These are phyloP conservation scores for Sebastes kiyomatsui DNA, from an alignment of 2,797 vertebrate species.

Conservation along the genomic window DNA sequence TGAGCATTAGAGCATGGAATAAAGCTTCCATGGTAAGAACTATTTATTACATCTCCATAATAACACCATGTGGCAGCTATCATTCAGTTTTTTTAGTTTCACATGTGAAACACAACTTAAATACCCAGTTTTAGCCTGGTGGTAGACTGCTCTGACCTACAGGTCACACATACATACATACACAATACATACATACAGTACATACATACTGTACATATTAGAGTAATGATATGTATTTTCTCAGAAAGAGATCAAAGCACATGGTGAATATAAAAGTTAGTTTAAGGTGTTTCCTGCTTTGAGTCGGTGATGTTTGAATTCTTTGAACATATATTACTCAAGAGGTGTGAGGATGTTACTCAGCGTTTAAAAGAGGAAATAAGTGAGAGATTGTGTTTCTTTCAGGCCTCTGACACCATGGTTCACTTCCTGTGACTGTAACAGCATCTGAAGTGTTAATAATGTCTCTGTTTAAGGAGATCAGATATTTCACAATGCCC, in stretches of 20 bases:
- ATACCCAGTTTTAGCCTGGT: too few species aligned
- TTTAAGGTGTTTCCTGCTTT: background rate
- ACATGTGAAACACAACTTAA: too few species aligned
- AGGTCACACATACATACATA: too few species aligned
- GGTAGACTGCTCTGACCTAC: too few species aligned
- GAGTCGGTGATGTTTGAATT: background rate
- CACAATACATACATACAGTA: too few species aligned
- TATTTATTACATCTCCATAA: background rate
- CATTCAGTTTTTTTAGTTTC: background rate
- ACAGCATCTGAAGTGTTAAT: background rate
- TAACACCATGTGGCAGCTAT: background rate
- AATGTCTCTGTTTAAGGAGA: background rate
- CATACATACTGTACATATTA: too few species aligned
- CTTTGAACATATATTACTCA: background rate
- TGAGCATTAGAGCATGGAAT: background rate
- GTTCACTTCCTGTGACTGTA: background rate
- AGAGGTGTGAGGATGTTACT: background rate
- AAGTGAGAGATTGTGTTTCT: background rate
- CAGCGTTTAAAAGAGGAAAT: conserved; percentile 13
- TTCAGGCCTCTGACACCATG: background rate
- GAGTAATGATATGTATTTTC: too few species aligned
- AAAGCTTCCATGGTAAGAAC: background rate
- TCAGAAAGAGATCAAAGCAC: background rate
- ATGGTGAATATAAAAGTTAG: background rate
- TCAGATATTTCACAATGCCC: background rate